Percentiles rank a stretch among this genome's conserved stretches.
Evolutionary conservation across 2,113 vertebrate genomes (phyloP).

Genomic region (Trochalopteron elliotii): DNA sequence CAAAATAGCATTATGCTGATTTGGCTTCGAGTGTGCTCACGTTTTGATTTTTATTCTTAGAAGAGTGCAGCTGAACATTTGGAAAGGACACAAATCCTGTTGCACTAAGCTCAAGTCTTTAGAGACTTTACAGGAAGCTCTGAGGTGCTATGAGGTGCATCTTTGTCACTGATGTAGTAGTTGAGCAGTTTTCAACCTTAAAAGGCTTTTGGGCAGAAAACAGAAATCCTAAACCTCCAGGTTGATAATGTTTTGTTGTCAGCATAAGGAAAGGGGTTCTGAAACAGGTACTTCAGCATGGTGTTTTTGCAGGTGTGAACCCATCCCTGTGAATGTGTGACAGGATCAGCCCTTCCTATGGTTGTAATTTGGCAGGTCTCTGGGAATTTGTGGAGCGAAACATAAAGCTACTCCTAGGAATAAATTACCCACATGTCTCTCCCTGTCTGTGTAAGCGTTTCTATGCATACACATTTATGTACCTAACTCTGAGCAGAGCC

Average conservation of each 20-base stretch:
- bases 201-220: not conserved
- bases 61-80: not conserved
- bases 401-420: not conserved
- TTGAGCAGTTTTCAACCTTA: not conserved
- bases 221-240: not conserved
- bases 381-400: not conserved
- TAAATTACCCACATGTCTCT: not conserved
- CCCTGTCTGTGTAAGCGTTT: not conserved
- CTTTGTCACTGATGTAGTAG: not conserved
- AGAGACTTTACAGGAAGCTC: not conserved
- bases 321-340: not conserved
- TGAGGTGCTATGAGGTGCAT: not conserved
- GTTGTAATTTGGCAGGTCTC: not conserved
- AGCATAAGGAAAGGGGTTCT: not conserved
- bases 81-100: not conserved
- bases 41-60: not conserved
- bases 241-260: not conserved
- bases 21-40: not conserved
- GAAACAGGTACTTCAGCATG: not conserved
- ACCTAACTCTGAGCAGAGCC: not conserved
- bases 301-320: not conserved
- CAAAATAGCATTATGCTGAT: not conserved
- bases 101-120: not conserved
- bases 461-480: not conserved
- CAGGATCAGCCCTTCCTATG: rapidly evolving